These are phyloP conservation scores for Hyppa rectilinea DNA, from an alignment of 2,888 invertebrate genomes.

Conservation along the genomic window DNA sequence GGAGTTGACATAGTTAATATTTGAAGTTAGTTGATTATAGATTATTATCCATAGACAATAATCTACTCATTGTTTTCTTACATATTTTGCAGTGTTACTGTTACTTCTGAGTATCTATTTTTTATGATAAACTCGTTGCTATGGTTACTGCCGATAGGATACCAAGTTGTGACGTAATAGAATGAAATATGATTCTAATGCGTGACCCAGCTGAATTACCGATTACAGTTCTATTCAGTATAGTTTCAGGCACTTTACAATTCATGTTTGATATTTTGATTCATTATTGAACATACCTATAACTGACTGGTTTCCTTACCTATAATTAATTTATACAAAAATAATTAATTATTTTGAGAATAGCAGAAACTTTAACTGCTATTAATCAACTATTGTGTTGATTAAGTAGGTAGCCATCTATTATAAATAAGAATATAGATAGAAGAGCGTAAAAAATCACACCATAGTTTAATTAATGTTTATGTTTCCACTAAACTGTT, in stretches of 20 bases:
- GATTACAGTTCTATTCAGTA: constrained; percentile 10
- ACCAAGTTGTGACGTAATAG: constrained; percentile 20
- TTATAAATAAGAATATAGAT: too few relatives aligned
- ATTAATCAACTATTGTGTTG: too few relatives aligned
- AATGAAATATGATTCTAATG: constrained; percentile 44
- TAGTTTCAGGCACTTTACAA: constrained; percentile 7
- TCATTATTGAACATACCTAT: background rate
- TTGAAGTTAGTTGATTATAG: background rate
- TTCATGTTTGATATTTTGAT: background rate
- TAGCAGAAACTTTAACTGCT: background rate
- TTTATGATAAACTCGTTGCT: constrained; percentile 1
- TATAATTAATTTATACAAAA: background rate
- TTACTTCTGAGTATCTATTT: constrained; percentile 25
- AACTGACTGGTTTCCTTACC: background rate
- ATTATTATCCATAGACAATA: background rate
- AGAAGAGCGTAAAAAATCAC: too few relatives aligned
- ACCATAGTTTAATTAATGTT: too few relatives aligned
- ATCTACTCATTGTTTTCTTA: background rate
- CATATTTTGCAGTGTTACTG: constrained; percentile 4
- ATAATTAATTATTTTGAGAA: background rate
- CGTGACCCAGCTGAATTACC: constrained; percentile 31
- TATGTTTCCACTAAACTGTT: too few relatives aligned
- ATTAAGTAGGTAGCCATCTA: too few relatives aligned
- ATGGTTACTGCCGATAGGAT: constrained; percentile 32
- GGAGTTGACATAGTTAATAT: background rate